phyloP scores from a whole-genome alignment of 2,113 vertebrate genomes.

The Tauraco erythrolophus region DNA sequence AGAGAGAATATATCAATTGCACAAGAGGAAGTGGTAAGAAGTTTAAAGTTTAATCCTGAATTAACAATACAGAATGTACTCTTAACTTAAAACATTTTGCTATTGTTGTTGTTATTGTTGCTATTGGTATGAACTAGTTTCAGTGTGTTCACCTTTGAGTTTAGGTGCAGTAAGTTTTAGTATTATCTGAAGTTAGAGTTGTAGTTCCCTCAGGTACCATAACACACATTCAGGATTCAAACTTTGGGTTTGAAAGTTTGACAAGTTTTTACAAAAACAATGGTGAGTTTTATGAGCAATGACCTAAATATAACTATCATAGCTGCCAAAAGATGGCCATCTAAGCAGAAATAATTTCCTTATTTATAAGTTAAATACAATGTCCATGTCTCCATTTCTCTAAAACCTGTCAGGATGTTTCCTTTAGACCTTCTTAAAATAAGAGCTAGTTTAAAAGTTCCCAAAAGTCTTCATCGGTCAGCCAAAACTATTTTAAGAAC shows the following conservation, averaged over 20 bases:
- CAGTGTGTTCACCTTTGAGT: not conserved
- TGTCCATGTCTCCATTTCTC: not conserved
- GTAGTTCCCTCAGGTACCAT: not conserved
- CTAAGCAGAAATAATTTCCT: not conserved
- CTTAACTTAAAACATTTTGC: not conserved
- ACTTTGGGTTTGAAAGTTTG: not conserved
- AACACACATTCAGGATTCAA: not conserved
- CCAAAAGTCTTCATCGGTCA: not conserved
- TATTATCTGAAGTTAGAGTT: not conserved
- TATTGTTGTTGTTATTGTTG: not conserved
- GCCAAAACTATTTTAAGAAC: not conserved
- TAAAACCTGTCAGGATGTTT: not conserved
- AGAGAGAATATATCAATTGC: not conserved
- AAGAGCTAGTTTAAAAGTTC: not conserved
- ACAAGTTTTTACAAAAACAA: not conserved
- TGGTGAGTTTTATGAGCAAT: not conserved
- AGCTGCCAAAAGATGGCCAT: not conserved
- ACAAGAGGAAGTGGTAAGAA: not conserved
- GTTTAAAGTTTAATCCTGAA: not conserved
- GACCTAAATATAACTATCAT: not conserved
- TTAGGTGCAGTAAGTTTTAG: not conserved
- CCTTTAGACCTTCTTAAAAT: not conserved
- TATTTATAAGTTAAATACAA: not conserved
- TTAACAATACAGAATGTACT: not conserved
- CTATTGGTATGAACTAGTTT: not conserved